A percentile compares a stretch with the other conserved stretches of the same genome.
Conservation (phyloP, 2,888 invertebrate species). For the Gastrophysa polygoni region DNA sequence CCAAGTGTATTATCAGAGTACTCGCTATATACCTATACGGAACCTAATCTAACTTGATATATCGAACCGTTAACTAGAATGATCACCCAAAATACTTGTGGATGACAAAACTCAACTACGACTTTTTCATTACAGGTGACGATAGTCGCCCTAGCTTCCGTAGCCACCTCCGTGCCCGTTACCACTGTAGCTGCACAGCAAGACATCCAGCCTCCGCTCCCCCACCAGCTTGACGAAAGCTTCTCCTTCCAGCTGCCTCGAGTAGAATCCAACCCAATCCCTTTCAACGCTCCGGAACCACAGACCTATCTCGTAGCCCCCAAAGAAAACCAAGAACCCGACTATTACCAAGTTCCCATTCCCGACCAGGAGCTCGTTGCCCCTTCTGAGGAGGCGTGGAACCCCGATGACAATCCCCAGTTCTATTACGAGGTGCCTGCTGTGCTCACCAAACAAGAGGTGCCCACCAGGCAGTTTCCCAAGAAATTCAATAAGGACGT, state of each 20-base stretch:
- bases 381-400: conserved; percentile 56
- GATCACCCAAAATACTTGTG: no score
- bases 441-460: conserved; percentile 53
- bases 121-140: conserved; percentile 31
- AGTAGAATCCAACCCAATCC: conserved; percentile 44
- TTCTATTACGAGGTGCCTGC: conserved; percentile 55
- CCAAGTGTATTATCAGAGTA: no score
- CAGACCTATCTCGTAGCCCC: conserved; percentile 47
- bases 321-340: conserved; percentile 31
- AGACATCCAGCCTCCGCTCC: conserved; percentile 12
- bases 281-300: conserved; percentile 51
- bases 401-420: conserved; percentile 54
- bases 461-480: conserved; percentile 64
- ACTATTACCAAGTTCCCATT: conserved; percentile 50
- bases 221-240: conserved; percentile 32
- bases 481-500: conserved; percentile 65
- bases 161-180: conserved; percentile 21
- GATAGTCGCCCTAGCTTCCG: conserved; percentile 28
- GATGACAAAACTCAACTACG: no score
- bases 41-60: no score
- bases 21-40: no score
- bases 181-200: neutral
- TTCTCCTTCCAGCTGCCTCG: conserved; percentile 50
- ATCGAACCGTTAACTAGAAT: no score
- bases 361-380: conserved; percentile 60